phyloP scores from a whole-genome alignment of 2,797 vertebrate species.

The Xerus rutilus region DNA sequence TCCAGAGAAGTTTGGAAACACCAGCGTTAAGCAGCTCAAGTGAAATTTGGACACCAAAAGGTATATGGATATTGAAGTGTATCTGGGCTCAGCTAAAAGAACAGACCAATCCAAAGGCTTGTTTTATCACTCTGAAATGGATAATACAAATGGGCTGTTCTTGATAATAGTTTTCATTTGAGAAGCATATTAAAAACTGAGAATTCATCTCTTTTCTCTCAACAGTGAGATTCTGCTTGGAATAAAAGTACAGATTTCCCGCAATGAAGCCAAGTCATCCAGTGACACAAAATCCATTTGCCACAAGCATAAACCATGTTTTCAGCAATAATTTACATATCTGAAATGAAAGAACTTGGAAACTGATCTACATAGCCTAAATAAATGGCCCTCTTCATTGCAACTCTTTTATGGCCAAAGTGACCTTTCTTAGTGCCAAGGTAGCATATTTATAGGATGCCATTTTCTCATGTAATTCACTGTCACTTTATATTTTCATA shows the following conservation, averaged over 20 bases:
- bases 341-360: conserved; percentile 58
- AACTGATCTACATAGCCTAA: conserved; percentile 54
- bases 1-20: conserved; percentile 19
- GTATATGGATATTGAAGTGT: neutral
- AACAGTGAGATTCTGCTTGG: conserved; percentile 3
- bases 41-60: neutral
- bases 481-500: conserved; percentile 64
- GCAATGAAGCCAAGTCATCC: conserved; percentile 60
- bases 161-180: conserved; percentile 58
- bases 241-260: conserved; percentile 63
- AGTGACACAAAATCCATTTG: conserved; percentile 73
- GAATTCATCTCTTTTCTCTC: neutral
- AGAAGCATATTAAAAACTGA: conserved; percentile 61
- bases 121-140: neutral
- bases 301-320: conserved; percentile 52
- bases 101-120: neutral
- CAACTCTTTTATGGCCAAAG: conserved; percentile 59
- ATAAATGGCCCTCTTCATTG: conserved; percentile 48
- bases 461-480: conserved; percentile 57
- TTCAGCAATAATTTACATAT: conserved; percentile 75
- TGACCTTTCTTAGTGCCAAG: conserved; percentile 69
- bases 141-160: neutral
- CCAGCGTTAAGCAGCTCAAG: neutral
- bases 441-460: conserved; percentile 47
- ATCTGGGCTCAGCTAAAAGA: neutral